A percentile compares a stretch with the other conserved stretches of the same genome.
phyloP scores from a whole-genome alignment of 2,797 vertebrate species.

The Graptemys geographica region DNA sequence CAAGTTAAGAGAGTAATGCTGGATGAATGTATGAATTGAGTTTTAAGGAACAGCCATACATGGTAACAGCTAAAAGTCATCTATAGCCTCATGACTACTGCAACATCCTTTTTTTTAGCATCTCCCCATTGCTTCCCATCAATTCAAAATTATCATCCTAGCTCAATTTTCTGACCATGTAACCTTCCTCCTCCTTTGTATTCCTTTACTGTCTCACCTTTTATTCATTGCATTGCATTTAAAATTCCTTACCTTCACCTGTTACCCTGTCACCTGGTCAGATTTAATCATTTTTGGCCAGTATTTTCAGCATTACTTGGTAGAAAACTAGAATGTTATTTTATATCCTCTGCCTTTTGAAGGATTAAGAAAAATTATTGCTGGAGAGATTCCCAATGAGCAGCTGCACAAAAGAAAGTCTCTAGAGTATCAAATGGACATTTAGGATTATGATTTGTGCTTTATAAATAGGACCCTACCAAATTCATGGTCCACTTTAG shows the following conservation, averaged over 20 bases:
- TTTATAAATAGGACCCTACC: not conserved
- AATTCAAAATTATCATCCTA: not conserved
- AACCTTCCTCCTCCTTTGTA: not conserved
- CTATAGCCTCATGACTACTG: not conserved
- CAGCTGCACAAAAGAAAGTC: not conserved
- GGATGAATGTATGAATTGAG: not conserved
- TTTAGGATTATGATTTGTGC: not conserved
- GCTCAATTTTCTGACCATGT: not conserved
- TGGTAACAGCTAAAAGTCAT: not conserved
- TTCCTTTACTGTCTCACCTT: not conserved
- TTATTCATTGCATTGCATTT: not conserved
- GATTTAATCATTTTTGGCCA: not conserved
- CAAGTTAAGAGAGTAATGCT: not conserved
- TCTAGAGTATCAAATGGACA: not conserved
- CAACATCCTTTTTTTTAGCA: not conserved
- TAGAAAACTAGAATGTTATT: not conserved
- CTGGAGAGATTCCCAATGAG: not conserved
- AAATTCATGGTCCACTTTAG: too few species aligned
- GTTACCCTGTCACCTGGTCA: not conserved
- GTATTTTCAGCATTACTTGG: not conserved
- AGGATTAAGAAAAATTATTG: not conserved
- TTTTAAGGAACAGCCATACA: not conserved
- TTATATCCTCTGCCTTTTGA: not conserved
- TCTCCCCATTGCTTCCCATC: not conserved
- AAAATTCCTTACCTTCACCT: not conserved